These are phyloP conservation scores for Cataglyphis hispanica DNA, from an alignment of 1,140 invertebrate species.

Conservation along the genomic window DNA sequence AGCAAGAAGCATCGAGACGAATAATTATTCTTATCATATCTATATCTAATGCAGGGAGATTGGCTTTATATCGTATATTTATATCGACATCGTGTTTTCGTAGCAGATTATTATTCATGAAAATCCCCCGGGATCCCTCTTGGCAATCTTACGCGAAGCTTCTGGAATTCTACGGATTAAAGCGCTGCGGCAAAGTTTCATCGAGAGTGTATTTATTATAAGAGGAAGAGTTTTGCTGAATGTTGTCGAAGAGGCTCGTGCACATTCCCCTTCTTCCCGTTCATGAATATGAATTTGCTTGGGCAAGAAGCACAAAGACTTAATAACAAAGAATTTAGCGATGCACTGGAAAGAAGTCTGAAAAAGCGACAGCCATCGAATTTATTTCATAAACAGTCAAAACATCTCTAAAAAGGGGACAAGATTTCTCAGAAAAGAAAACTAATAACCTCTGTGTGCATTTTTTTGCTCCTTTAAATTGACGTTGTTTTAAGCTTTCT, in stretches of 20 bases:
- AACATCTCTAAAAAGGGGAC: neutral
- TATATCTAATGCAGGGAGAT: neutral
- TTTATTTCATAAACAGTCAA: neutral
- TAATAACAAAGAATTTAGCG: conserved; percentile 46
- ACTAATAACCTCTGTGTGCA: neutral
- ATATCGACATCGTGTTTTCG: conserved; percentile 49
- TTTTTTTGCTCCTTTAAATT: neutral
- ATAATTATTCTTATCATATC: conserved; percentile 42
- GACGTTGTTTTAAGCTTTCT: neutral
- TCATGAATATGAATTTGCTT: conserved; percentile 62
- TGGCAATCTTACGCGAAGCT: conserved; percentile 35
- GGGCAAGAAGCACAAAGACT: conserved; percentile 28
- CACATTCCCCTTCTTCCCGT: conserved; percentile 50
- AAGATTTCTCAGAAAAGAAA: neutral
- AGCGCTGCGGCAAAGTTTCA: conserved; percentile 35
- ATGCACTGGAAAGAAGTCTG: conserved; percentile 2
- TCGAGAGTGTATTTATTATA: conserved; percentile 57
- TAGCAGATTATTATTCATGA: conserved; percentile 66
- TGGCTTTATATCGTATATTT: neutral
- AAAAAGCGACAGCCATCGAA: neutral
- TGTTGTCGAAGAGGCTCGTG: conserved; percentile 36
- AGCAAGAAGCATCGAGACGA: neutral
- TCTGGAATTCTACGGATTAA: conserved; percentile 63
- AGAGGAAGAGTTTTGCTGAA: conserved; percentile 50
- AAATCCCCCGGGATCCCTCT: conserved; percentile 41